phyloP scores from a whole-genome alignment of 2,113 vertebrate genomes.

The Gnathonemus longibarbis region DNA sequence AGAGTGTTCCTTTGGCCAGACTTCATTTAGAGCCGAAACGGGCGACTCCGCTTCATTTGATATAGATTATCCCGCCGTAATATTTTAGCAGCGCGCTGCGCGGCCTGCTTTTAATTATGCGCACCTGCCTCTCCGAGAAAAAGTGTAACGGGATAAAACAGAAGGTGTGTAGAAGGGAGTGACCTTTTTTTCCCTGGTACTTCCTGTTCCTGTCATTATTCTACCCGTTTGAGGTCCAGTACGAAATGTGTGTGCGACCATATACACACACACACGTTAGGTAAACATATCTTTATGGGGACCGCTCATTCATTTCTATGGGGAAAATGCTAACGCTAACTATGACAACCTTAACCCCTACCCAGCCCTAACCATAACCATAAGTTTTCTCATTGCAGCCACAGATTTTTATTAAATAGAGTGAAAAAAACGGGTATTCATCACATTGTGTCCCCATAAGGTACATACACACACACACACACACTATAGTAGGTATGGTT shows the following conservation, averaged over 20 bases:
- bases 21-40: constrained; percentile 83
- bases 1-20: constrained; percentile 76
- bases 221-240: constrained; percentile 70
- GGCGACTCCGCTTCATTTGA: constrained; percentile 71
- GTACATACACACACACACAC: constrained; percentile 13
- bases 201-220: constrained; percentile 78
- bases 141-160: constrained; percentile 77
- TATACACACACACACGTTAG: constrained; percentile 35
- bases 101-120: constrained; percentile 79
- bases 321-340: no score
- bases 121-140: constrained; percentile 64
- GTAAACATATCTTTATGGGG: no score
- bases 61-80: constrained; percentile 75
- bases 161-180: constrained; percentile 74
- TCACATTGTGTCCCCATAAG: no score
- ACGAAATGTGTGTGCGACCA: constrained; percentile 55
- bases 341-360: no score
- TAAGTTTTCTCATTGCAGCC: no score
- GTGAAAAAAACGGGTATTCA: no score
- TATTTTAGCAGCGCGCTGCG: constrained; percentile 75
- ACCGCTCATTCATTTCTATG: no score
- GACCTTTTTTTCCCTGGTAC: constrained; percentile 78
- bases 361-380: no score
- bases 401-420: no score
- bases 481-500: constrained; percentile 35